These are phyloP conservation scores for Dromas ardeola DNA, from an alignment of 2,113 vertebrate genomes.

Conservation along the genomic window DNA sequence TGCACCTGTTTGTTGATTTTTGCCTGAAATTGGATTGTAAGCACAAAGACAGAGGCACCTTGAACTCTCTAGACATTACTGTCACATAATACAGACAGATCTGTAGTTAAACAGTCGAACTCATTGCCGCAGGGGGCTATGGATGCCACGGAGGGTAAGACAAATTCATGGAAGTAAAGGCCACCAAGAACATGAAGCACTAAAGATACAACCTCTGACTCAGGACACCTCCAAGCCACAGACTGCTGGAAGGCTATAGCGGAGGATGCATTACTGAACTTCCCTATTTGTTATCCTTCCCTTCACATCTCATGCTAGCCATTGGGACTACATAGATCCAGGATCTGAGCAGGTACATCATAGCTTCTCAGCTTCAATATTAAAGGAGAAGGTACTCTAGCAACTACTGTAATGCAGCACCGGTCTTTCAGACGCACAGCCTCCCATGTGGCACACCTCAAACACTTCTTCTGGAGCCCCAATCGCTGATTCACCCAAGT, in stretches of 20 bases:
- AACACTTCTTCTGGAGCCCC: neutral
- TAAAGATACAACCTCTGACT: neutral
- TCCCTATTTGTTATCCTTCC: neutral
- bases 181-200: neutral
- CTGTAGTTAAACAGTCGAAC: neutral
- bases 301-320: neutral
- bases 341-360: neutral
- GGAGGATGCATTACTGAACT: fast-evolving
- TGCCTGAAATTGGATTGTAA: neutral
- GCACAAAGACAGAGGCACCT: neutral
- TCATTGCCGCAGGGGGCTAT: neutral
- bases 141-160: neutral
- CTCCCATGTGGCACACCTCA: neutral
- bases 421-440: neutral
- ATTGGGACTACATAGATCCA: neutral
- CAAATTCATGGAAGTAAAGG: neutral
- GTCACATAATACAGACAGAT: neutral
- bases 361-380: neutral
- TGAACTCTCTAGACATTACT: neutral
- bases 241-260: neutral
- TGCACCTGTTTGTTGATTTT: neutral
- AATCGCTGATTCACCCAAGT: fast-evolving
- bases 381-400: neutral
- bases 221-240: neutral
- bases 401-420: neutral